Evolutionary conservation across 2,113 vertebrate species (phyloP).

Genomic region (Tachycineta bicolor): DNA sequence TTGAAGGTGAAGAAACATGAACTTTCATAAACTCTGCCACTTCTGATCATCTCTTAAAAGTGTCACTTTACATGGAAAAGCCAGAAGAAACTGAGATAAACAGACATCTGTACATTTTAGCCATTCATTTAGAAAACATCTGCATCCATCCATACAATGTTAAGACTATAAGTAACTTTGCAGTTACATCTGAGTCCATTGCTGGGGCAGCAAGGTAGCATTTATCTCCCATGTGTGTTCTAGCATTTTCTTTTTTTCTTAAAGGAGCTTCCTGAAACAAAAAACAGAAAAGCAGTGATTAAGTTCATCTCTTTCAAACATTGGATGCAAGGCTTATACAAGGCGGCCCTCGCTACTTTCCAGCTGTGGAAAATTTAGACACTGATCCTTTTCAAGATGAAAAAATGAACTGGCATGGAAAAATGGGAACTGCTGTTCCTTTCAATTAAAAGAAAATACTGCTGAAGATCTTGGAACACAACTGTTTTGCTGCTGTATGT

Average conservation of each 20-base stretch:
- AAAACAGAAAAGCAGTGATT: slow-evolving; percentile 53
- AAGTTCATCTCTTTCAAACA: not conserved
- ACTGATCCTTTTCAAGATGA: not conserved
- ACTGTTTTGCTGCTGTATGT: not conserved
- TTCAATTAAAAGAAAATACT: not conserved
- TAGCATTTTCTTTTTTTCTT: slow-evolving; percentile 40
- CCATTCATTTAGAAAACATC: slow-evolving; percentile 51
- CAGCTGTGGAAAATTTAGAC: not conserved
- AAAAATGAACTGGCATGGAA: not conserved
- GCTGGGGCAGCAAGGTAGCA: slow-evolving; percentile 17
- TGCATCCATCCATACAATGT: slow-evolving; percentile 43
- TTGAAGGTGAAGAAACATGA: slow-evolving; percentile 11
- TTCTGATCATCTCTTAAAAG: slow-evolving; percentile 7
- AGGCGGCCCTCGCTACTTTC: not conserved
- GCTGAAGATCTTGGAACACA: not conserved
- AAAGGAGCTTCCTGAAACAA: slow-evolving; percentile 75
- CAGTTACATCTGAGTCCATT: slow-evolving; percentile 26
- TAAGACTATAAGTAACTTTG: slow-evolving; percentile 55
- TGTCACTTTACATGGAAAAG: not conserved
- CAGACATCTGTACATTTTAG: slow-evolving; percentile 24
- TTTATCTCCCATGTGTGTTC: slow-evolving; percentile 56
- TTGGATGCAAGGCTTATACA: not conserved
- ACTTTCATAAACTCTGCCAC: slow-evolving; percentile 11
- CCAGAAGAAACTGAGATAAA: slow-evolving; percentile 28
- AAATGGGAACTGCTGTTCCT: not conserved